Conservation (phyloP, 2,888 invertebrate species). For the Brachyptera risi region DNA sequence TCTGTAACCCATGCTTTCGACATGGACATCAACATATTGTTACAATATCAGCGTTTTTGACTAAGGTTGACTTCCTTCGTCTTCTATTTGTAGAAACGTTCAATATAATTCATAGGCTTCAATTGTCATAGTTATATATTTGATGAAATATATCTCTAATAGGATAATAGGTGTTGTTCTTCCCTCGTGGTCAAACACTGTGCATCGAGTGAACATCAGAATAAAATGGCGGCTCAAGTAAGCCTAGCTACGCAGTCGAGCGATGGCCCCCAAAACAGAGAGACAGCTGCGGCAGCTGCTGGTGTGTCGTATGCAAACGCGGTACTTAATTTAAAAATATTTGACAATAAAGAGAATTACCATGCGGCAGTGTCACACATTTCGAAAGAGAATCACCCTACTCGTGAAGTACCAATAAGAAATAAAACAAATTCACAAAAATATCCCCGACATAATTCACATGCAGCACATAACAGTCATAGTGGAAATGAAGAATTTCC, state of each 20-base stretch:
- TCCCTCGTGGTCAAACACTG: slow-evolving; percentile 30
- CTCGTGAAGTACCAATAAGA: slow-evolving; percentile 26
- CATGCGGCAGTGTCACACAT: slow-evolving; percentile 34
- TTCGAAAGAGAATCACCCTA: slow-evolving; percentile 24
- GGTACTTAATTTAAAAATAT: slow-evolving; percentile 59
- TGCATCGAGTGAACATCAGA: background rate
- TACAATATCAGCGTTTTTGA: slow-evolving; percentile 1
- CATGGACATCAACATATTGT: slow-evolving; percentile 29
- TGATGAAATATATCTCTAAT: too few species aligned
- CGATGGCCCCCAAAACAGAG: slow-evolving; percentile 28
- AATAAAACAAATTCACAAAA: slow-evolving; percentile 30
- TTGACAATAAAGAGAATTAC: slow-evolving; percentile 59
- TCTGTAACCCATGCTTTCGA: slow-evolving; percentile 29
- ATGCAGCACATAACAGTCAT: slow-evolving; percentile 36
- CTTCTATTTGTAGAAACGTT: too few species aligned
- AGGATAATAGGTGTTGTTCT: slow-evolving; percentile 15
- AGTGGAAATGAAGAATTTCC: slow-evolving; percentile 39
- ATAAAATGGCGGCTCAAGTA: slow-evolving; percentile 32
- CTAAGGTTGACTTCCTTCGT: too few species aligned
- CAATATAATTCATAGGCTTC: too few species aligned
- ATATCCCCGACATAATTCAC: slow-evolving; percentile 21
- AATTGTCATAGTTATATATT: too few species aligned
- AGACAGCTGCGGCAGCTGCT: slow-evolving; percentile 40
- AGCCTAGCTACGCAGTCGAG: slow-evolving; percentile 25
- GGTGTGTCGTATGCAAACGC: slow-evolving; percentile 69